Percentiles rank a stretch among this genome's conserved stretches.
Evolutionary conservation across 1,140 invertebrate species (phyloP).

Genomic region (Camponotus vicinus): DNA sequence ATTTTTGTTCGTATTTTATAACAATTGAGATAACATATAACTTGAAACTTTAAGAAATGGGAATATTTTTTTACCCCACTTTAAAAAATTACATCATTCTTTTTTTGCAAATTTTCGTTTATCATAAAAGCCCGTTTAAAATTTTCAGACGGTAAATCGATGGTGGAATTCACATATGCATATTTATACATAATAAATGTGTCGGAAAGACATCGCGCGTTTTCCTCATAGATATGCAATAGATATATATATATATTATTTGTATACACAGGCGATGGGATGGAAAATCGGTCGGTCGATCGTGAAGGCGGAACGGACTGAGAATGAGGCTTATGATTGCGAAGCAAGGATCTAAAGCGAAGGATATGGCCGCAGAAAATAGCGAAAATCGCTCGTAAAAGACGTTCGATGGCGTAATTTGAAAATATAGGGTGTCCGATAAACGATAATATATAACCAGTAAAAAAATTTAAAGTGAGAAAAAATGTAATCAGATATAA

Average conservation of each 20-base stretch:
- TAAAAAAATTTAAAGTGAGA: neutral
- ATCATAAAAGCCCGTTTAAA: neutral
- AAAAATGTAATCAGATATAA: slow-evolving; percentile 11
- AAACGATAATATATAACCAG: neutral
- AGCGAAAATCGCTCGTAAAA: slow-evolving; percentile 17
- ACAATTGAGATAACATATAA: neutral
- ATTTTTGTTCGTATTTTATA: too few relatives aligned
- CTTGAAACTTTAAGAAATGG: neutral
- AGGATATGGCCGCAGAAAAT: neutral
- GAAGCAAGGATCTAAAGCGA: slow-evolving; percentile 10
- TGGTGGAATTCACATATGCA: neutral
- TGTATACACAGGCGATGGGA: slow-evolving; percentile 4
- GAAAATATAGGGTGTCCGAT: neutral
- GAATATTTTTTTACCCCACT: neutral
- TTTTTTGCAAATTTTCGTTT: neutral
- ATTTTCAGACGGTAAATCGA: neutral
- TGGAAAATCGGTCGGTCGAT: slow-evolving; percentile 38
- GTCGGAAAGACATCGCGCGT: neutral
- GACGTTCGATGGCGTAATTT: neutral
- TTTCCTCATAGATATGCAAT: slow-evolving; percentile 16
- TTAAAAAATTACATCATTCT: neutral
- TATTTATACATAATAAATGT: neutral
- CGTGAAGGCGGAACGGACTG: slow-evolving; percentile 10
- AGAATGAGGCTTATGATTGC: slow-evolving; percentile 5
- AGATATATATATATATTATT: neutral